Evolutionary conservation across 2,797 vertebrate species (phyloP), one percentile per base, ranked within the genome.

Genomic region (Forpus xanthops): DNA sequence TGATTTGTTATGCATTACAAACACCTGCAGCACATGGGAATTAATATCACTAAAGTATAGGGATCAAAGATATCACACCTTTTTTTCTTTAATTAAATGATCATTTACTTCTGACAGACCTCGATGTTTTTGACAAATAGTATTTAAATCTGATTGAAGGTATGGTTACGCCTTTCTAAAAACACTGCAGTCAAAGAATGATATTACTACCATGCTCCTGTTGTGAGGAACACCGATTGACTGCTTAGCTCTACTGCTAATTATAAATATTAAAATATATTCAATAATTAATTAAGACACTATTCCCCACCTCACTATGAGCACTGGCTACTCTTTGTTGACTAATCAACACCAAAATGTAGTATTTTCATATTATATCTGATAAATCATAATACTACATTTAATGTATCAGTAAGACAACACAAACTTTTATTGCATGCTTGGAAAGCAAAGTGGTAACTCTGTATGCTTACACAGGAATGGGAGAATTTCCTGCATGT

Each of bases 121-220:
- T 96, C 87, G 3, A 21, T 96, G 84, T 95, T 97, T 97, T 93
- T 97, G 97, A 97, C 97, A 97, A 97, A 97, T 91, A 92, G 90
- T 79, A 73, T 80, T 95, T 80, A 94, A 94, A 90, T 96, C 94
- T 97, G 97, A 96, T 95, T 94, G 95, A 97, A 98, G 95, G 94
- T 91, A 94, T 94, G 94, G 96, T 94, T 94, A 96, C 90, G 84
- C 97, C 96, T 95, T 96, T 83, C 92, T 96, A 96, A 97, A 97
- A 97, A 97, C 95, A 94, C 91, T 86, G 92, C 95, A 94, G 95
- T 97, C 92, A 83, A 87, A 96, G 95, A 97, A 85, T 62, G 79
- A 89, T 96, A 91, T 95, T 78, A 96, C 85, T 85, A 90, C 84
- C 85, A 87, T 73, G 70, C 71, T 96, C 72, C 95, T 79, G 71